Evolutionary conservation across 2,113 vertebrate genomes (phyloP), one percentile per base, ranked within the genome.

Genomic region (Danionella cerebrum): DNA sequence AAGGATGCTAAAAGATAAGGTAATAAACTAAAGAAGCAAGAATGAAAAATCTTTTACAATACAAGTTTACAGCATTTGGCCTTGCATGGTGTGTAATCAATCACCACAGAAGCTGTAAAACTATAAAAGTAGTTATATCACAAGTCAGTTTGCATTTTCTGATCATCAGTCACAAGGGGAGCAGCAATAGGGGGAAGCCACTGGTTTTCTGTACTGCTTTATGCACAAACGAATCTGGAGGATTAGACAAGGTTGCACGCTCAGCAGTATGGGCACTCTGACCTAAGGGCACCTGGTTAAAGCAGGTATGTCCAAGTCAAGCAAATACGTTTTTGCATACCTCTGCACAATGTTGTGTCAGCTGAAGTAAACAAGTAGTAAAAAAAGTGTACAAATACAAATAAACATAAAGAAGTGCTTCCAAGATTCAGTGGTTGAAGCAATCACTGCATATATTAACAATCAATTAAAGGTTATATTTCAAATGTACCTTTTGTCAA

Each of bases 1-100:
- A 44, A 60, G 31, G 14, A 60, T 60, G 57, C 31, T 60, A 60
- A 60, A 10, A 60, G 39, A 45, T 31, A 18, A 44, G 25, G 18
- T 53, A 53, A 31, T 53, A 53, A 53, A 52, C 29, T 1, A 6
- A 22, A 14, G 3, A 24, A 44, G 14, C 3, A 45, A 29, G 39
- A 5, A 31, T 60, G 41, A 60, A 29, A 44, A 53, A 7, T n/a
- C 38, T 18, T 29, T 42, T 42, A 59, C 5, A 18, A 14, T 11
- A 7, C 8, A 5, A 7, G 24, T n/a, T 39, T 57, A 6, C 38
- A 5, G 6, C 11, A 42, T 42, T 44, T 59, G 55, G 55, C 55
- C 14, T 44, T 18, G 9, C 14, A 5, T 31, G 13, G 12, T 44
- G 39, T 18, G 16, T 31, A 60, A 42, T 27, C 36, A 25, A 59